phyloP scores from a whole-genome alignment of 2,888 invertebrate species.

The Oxycera nigricornis region DNA sequence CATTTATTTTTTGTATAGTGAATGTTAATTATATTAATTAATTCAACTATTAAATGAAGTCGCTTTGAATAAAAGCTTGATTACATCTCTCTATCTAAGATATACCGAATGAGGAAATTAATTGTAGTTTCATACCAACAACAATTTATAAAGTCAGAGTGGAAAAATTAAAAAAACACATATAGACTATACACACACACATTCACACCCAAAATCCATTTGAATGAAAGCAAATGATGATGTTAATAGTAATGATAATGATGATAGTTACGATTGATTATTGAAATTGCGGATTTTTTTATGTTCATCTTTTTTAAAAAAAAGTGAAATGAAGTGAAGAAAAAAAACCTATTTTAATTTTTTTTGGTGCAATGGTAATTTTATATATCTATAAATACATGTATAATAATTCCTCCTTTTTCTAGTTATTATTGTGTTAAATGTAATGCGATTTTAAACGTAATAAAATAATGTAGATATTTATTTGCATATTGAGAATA shows the following conservation, averaged over 20 bases:
- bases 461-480: constrained; percentile 39
- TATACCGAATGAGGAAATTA: not conserved
- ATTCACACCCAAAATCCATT: not conserved
- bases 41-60: constrained; percentile 33
- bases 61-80: constrained; percentile 30
- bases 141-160: not conserved
- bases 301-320: constrained; percentile 10
- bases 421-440: constrained; percentile 31
- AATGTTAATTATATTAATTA: constrained; percentile 40
- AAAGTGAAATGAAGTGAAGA: constrained; percentile 9
- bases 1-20: constrained; percentile 24
- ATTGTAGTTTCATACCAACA: not conserved
- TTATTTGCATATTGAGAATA: constrained; percentile 31
- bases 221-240: not conserved
- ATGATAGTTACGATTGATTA: not conserved
- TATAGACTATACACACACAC: not conserved
- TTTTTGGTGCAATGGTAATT: constrained; percentile 40
- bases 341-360: constrained; percentile 30
- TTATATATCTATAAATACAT: constrained; percentile 37
- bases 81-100: not conserved
- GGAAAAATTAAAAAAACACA: not conserved
- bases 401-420: constrained; percentile 24
- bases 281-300: not conserved
- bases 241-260: not conserved
- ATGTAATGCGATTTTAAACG: constrained; percentile 30